Evolutionary conservation across 2,113 vertebrate species (phyloP).

Genomic region (Microtus ochrogaster): DNA sequence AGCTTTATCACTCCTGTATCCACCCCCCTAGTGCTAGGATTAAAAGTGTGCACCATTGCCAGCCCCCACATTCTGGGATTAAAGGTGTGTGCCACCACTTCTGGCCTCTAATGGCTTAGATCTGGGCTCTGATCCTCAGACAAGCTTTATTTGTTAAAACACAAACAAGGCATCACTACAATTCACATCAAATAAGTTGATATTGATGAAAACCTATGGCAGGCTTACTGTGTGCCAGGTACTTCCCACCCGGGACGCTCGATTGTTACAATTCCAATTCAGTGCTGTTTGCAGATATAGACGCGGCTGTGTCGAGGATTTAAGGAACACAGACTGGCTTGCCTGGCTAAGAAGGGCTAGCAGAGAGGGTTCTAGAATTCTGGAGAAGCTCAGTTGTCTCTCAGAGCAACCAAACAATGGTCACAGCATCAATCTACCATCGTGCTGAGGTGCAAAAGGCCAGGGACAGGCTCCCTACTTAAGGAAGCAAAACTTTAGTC

Average conservation of each 20-base stretch:
- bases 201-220: neutral
- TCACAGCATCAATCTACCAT: neutral
- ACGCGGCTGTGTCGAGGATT: neutral
- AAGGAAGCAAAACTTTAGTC: neutral
- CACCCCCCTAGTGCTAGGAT: no score
- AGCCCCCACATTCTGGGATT: no score
- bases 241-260: neutral
- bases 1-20: no score
- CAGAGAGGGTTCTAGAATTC: neutral
- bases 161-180: no score
- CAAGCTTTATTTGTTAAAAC: no score
- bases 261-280: neutral
- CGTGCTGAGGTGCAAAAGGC: neutral
- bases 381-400: neutral
- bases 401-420: neutral
- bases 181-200: neutral
- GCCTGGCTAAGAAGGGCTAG: rapidly evolving
- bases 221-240: neutral
- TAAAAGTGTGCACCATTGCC: no score
- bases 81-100: no score
- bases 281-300: neutral
- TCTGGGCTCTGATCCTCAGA: no score
- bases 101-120: no score
- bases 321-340: neutral
- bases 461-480: neutral